Conservation (phyloP, 2,797 vertebrate species). For the Arrhamphus sclerolepis region DNA sequence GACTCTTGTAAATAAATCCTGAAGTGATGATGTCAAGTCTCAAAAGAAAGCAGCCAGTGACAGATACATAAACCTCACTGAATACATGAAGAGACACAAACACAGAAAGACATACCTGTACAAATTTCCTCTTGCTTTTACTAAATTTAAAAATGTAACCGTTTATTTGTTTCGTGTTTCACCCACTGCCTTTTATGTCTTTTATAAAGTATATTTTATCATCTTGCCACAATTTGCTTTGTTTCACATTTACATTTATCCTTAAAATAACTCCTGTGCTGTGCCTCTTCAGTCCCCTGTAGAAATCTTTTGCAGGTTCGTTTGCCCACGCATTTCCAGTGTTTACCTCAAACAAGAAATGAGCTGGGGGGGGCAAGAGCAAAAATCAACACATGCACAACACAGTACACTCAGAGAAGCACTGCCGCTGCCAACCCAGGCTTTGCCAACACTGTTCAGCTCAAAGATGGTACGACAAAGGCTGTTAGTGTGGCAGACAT, state of each 20-base stretch:
- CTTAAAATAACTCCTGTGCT: conserved; percentile 1
- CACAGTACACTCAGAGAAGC: conserved; percentile 25
- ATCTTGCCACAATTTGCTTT: background rate
- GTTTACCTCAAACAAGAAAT: conserved; percentile 56
- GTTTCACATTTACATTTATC: conserved; percentile 9
- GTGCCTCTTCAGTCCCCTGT: conserved; percentile 36
- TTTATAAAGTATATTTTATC: background rate
- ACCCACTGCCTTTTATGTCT: background rate
- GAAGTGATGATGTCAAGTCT: conserved; percentile 2
- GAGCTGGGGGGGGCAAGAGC: conserved; percentile 32
- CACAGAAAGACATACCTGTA: no score
- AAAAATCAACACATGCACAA: conserved; percentile 21
- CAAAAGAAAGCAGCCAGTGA: background rate
- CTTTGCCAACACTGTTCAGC: conserved; percentile 36
- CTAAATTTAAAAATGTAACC: background rate
- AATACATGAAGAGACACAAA: no score
- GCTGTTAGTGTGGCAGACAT: background rate
- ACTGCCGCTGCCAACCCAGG: conserved; percentile 29
- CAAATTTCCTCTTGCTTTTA: no score
- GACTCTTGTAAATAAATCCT: conserved; percentile 17
- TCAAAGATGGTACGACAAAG: conserved; percentile 30
- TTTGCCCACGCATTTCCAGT: conserved; percentile 34
- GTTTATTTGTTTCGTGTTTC: background rate
- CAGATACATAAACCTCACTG: no score
- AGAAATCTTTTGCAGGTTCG: conserved; percentile 54